phyloP scores from a whole-genome alignment of 2,888 invertebrate species.

The Epistrophella euchroma region DNA sequence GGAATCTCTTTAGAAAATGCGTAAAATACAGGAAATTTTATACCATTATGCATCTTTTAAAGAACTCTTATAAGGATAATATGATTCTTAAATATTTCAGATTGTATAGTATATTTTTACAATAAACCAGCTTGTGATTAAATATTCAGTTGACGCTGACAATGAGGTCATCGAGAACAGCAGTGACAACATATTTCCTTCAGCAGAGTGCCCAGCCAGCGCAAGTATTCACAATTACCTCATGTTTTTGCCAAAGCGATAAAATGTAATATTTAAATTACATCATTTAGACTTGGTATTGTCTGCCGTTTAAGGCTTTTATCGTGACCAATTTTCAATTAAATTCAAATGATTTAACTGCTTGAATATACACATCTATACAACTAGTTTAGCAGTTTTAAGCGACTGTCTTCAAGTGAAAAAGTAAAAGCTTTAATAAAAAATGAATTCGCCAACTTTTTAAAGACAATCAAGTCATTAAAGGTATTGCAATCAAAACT shows the following conservation, averaged over 20 bases:
- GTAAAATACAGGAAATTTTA: neutral
- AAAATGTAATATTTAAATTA: slow-evolving; percentile 28
- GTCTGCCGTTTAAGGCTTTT: slow-evolving; percentile 36
- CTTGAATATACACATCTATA: neutral
- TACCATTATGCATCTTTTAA: neutral
- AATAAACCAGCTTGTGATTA: neutral
- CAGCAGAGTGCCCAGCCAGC: neutral
- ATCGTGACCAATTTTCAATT: slow-evolving; percentile 36
- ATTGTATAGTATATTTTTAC: neutral
- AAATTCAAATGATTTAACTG: slow-evolving; percentile 2
- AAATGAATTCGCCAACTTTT: neutral
- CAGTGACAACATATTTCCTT: neutral
- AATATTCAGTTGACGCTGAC: neutral
- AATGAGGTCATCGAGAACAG: slow-evolving; percentile 10
- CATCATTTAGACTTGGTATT: slow-evolving; percentile 29
- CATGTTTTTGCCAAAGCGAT: slow-evolving; percentile 7
- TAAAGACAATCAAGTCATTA: neutral
- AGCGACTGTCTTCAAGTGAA: neutral
- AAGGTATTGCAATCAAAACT: neutral
- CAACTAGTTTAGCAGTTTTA: neutral
- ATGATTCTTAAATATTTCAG: neutral
- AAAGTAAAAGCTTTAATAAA: neutral
- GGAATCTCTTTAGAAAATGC: neutral
- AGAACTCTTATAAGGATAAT: neutral
- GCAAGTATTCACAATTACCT: slow-evolving; percentile 10